Base-by-base conservation (phyloP, 1,140 invertebrate genomes). In the Oedothorax gibbosus region DNA sequence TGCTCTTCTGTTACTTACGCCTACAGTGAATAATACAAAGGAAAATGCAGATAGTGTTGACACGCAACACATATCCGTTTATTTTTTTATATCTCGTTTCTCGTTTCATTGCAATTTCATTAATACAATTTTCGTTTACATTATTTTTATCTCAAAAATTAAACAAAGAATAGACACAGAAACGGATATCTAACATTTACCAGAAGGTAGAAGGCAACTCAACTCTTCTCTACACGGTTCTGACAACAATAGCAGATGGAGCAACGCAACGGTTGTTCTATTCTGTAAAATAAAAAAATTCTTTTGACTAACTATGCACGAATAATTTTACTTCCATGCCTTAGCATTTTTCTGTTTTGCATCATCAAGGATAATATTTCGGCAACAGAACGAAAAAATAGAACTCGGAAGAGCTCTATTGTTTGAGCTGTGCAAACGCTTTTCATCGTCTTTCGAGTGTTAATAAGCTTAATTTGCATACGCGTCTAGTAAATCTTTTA, bases 151-250 rank as follows among this genome's bases (percentile, higher is more conserved):
- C 53, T 71, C 1, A 7, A 71, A 71, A 18, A 51, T 51, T n/a
- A 18, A 71, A 53, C 68, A 71, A 71, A 51, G 68, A 51, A 4
- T 51, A 53, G 18, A 53, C 50, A 69, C 11, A 18, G 5, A 71
- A 71, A 71, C 68, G 49, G 18, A 12, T 53, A 53, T 71, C 53
- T 51, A 51, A 71, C 68, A 71, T 71, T 71, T 71, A 18, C 68
- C 68, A 71, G 68, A 53, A 71, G 68, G 68, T n/a, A 8, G 0
- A 3, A 51, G 53, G 6, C 35, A 71, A 50, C 49, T 50, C 35
- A 18, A 50, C 49, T 51, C 68, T 9, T n/a, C 68, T 51, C n/a
- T 51, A 35, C 35, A 35, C 49, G 50, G 15, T 18, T 18, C 7
- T 14, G 49, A 71, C 9, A 71, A 71, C 68, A 53, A 71, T 71